Evolutionary conservation across 2,888 invertebrate species (phyloP).

Genomic region (Platycheirus albimanus): DNA sequence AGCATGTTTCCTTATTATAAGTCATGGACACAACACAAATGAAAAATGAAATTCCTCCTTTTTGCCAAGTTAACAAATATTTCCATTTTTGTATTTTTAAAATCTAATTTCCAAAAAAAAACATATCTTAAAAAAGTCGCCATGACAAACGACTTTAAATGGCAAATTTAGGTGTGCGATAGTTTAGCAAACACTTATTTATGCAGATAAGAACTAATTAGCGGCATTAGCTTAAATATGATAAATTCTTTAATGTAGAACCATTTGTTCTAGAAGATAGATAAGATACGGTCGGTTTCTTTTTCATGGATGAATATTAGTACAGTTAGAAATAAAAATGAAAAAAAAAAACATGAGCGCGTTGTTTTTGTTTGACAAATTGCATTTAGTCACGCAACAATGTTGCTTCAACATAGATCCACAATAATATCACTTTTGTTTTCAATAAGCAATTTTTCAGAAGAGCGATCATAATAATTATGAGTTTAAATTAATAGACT

Average conservation of each 20-base stretch:
- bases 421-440: neutral
- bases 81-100: too few species aligned
- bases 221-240: neutral
- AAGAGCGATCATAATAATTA: neutral
- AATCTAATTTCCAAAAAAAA: neutral
- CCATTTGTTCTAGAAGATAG: neutral
- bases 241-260: neutral
- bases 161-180: neutral
- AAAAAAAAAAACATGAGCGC: neutral
- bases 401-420: neutral
- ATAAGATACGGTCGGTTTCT: neutral
- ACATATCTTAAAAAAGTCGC: neutral
- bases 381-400: neutral
- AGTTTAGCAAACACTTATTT: neutral
- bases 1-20: too few species aligned
- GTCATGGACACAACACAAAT: too few species aligned
- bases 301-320: neutral
- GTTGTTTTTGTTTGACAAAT: constrained; percentile 7
- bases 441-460: neutral
- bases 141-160: neutral
- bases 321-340: neutral
- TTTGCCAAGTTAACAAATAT: too few species aligned
- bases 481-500: neutral
- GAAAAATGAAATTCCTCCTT: too few species aligned
- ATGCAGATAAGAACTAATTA: constrained; percentile 26